These are phyloP conservation scores for Pristionchus entomophagus DNA, from an alignment of 2,888 invertebrate species.

Conservation along the genomic window DNA sequence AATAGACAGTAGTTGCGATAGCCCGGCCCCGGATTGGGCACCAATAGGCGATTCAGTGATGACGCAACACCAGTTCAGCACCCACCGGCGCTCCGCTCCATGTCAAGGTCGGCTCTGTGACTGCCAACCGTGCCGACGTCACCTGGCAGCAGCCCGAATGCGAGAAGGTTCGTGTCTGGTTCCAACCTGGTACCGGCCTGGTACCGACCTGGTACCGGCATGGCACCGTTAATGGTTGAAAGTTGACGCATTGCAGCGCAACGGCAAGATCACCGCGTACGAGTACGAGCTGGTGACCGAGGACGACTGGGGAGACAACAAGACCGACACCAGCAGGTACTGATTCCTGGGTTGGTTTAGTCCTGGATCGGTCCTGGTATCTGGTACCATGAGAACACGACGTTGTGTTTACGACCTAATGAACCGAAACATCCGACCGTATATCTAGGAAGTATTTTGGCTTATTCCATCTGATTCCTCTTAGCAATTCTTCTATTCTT, in stretches of 20 bases:
- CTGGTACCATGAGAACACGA: background rate
- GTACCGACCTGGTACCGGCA: no score
- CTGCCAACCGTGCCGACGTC: slow-evolving; percentile 69
- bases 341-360: background rate
- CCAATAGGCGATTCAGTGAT: background rate
- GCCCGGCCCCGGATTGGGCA: no score
- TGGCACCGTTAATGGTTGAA: background rate
- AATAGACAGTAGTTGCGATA: no score
- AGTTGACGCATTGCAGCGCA: slow-evolving; percentile 53
- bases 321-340: slow-evolving; percentile 53
- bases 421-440: no score
- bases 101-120: slow-evolving; percentile 68
- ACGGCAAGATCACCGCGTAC: slow-evolving; percentile 75
- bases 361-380: background rate
- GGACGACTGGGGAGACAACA: slow-evolving; percentile 72
- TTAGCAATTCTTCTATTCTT: no score
- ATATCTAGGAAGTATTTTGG: background rate
- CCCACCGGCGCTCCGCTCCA: slow-evolving; percentile 72
- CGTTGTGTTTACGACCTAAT: no score
- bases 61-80: slow-evolving; percentile 44
- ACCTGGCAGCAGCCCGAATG: slow-evolving; percentile 75
- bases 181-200: no score
- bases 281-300: slow-evolving; percentile 72
- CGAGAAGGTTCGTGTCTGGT: slow-evolving; percentile 58
- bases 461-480: no score